Conservation (phyloP, 92 coral and sea anemone genomes). For the Actinernus sp. region DNA sequence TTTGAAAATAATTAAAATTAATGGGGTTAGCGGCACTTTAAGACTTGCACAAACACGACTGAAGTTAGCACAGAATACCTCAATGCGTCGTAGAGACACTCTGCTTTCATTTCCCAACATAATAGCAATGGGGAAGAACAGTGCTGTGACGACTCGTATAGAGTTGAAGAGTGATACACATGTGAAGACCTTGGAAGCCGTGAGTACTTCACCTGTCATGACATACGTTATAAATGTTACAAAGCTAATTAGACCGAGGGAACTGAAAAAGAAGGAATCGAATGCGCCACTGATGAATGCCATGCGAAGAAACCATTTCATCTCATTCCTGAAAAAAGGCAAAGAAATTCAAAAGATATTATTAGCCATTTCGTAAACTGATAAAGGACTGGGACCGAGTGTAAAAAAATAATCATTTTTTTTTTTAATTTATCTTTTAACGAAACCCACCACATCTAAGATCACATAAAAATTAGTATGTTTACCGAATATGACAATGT, state of each 20-base stretch:
- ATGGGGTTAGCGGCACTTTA: too few species aligned
- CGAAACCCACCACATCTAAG: too few species aligned
- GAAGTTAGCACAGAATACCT: conserved; percentile 41
- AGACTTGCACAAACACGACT: too few species aligned
- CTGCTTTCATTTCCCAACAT: conserved; percentile 74
- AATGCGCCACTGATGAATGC: conserved; percentile 63
- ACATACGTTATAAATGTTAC: conserved; percentile 74
- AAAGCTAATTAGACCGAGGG: conserved; percentile 68
- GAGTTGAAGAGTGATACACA: conserved; percentile 80
- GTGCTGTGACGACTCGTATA: conserved; percentile 74
- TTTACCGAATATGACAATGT: too few species aligned
- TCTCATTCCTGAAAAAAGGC: conserved; percentile 54
- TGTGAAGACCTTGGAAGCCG: conserved; percentile 85
- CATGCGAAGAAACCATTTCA: conserved; percentile 67
- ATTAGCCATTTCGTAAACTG: too few species aligned
- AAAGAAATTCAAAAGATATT: neutral
- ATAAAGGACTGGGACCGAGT: too few species aligned
- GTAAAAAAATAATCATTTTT: too few species aligned
- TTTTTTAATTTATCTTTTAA: too few species aligned
- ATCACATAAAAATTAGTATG: too few species aligned
- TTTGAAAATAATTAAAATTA: too few species aligned
- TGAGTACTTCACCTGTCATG: conserved; percentile 70
- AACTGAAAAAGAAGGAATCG: conserved; percentile 85
- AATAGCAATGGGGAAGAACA: conserved; percentile 78
- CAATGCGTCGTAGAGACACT: conserved; percentile 77